These are phyloP conservation scores for Ianthella basta DNA, from an alignment of 37 sponge, comb jelly and placozoan genomes.

Conservation along the genomic window DNA sequence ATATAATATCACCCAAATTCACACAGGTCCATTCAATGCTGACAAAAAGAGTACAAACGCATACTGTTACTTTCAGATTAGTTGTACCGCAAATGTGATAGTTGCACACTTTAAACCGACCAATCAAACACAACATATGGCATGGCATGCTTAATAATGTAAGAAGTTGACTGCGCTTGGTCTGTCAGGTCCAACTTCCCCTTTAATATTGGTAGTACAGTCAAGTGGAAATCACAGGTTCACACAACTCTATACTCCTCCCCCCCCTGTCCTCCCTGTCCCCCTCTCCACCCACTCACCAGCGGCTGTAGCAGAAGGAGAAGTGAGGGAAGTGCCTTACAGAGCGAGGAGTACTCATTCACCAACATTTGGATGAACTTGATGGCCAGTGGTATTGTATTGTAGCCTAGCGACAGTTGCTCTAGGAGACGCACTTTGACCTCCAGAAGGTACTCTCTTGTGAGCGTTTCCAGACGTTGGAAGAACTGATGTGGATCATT, in stretches of 20 bases:
- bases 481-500: conserved; percentile 87
- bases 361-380: conserved; percentile 84
- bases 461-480: conserved; percentile 83
- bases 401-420: conserved; percentile 85
- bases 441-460: conserved; percentile 84
- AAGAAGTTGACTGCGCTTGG: too few species aligned
- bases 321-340: conserved; percentile 63
- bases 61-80: too few species aligned
- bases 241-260: background rate
- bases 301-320: conserved; percentile 72
- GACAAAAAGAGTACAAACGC: too few species aligned
- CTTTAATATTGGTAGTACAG: too few species aligned
- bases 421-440: conserved; percentile 85
- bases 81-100: too few species aligned
- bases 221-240: too few species aligned
- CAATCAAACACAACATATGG: too few species aligned
- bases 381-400: conserved; percentile 79
- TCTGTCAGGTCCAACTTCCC: too few species aligned
- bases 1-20: too few species aligned
- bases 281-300: conserved; percentile 58
- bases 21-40: too few species aligned
- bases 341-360: conserved; percentile 72
- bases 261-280: background rate
- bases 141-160: too few species aligned
- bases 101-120: too few species aligned